A percentile compares a stretch with the other conserved stretches of the same genome.
phyloP scores from a whole-genome alignment of 2,797 vertebrate species.

The Mormyrops attenuatus region DNA sequence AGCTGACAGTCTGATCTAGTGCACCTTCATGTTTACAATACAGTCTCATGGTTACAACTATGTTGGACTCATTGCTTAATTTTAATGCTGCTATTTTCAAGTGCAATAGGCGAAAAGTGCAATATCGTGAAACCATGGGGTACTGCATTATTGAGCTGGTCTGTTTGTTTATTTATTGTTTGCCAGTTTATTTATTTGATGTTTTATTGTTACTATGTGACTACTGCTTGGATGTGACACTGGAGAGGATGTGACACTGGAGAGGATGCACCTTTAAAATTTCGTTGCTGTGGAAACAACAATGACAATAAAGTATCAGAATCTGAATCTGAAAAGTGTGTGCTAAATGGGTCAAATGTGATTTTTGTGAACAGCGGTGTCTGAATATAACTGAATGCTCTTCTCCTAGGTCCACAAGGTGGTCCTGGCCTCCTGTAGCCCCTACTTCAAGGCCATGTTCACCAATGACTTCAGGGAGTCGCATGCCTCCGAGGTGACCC shows the following conservation, averaged over 20 bases:
- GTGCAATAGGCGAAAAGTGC: too few relatives aligned
- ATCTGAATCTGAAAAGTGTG: background rate
- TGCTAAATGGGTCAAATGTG: background rate
- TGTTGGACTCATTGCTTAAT: background rate
- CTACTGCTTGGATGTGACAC: too few relatives aligned
- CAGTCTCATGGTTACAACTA: background rate
- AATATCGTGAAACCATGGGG: background rate
- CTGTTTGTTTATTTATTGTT: background rate
- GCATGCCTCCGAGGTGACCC: constrained; percentile 62
- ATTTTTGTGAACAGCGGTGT: too few relatives aligned
- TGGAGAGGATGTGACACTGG: too few relatives aligned
- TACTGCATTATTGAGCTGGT: background rate
- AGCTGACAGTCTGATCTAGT: background rate
- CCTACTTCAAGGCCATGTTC: constrained; percentile 79
- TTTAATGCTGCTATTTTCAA: background rate
- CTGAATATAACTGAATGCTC: background rate
- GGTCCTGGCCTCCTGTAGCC: constrained; percentile 72
- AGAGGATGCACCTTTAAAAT: background rate
- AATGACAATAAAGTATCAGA: background rate
- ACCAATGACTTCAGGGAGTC: constrained; percentile 72
- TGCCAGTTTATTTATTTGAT: background rate
- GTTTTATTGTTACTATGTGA: background rate
- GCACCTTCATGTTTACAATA: background rate
- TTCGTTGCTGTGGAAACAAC: background rate
- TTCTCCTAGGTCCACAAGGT: constrained; percentile 63